Evolutionary conservation across 2,113 vertebrate species (phyloP).

Genomic region (Elachura formosa): DNA sequence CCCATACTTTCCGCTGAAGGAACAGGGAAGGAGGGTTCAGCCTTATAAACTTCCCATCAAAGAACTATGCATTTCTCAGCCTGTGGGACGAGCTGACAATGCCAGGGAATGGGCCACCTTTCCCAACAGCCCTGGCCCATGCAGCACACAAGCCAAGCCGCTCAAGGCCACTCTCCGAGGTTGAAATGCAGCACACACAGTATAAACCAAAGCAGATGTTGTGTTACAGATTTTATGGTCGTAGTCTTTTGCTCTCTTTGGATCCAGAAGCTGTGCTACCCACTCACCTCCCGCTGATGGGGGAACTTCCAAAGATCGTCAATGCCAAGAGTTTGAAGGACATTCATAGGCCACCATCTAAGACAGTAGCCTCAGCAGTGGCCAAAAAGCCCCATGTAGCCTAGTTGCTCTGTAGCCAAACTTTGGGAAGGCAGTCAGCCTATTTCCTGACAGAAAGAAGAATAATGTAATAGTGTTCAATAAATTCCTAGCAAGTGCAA

Average conservation of each 20-base stretch:
- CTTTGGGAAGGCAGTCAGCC: constrained; percentile 5
- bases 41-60: neutral
- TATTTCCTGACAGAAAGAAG: constrained; percentile 28
- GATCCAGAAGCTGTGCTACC: neutral
- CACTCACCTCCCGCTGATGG: neutral
- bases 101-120: neutral
- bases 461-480: neutral
- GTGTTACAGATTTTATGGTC: neutral
- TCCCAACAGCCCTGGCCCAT: neutral
- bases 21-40: neutral
- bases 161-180: neutral
- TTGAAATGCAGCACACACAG: neutral
- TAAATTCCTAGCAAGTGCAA: constrained; percentile 3
- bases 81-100: fast-evolving
- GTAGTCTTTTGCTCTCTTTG: neutral
- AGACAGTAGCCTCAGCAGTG: constrained; percentile 25
- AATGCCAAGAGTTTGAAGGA: neutral
- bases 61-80: neutral
- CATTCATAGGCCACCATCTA: neutral
- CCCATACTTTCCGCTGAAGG: neutral
- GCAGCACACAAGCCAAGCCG: fast-evolving
- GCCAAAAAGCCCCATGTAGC: constrained; percentile 36
- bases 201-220: constrained; percentile 20
- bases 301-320: neutral
- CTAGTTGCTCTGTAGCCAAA: constrained; percentile 13